A percentile compares a stretch with the other conserved stretches of the same genome.
These are phyloP conservation scores for Trissonchulus sp. DNA, from an alignment of 2,888 invertebrate species.

Conservation along the genomic window DNA sequence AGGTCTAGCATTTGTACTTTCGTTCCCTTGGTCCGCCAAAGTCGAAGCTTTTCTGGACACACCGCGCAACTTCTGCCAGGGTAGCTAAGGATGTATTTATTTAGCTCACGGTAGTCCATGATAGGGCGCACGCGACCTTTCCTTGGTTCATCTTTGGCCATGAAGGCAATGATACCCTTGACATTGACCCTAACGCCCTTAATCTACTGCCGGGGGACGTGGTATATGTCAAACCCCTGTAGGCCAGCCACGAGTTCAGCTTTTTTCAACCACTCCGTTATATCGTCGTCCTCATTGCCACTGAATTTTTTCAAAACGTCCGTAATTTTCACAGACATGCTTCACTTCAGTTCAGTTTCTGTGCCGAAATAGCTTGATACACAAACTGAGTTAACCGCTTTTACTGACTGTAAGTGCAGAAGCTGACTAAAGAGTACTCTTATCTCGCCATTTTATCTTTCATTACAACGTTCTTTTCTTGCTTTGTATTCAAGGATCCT, in stretches of 20 bases:
- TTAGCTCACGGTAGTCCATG: slow-evolving; percentile 21
- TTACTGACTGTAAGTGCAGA: no score
- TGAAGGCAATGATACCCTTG: slow-evolving; percentile 4
- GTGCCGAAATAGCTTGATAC: no score
- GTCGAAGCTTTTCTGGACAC: slow-evolving; percentile 16
- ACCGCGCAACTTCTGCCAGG: slow-evolving; percentile 13
- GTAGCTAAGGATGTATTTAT: slow-evolving; percentile 15
- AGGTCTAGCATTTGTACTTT: background rate
- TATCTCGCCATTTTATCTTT: no score
- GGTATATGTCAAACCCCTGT: slow-evolving; percentile 7
- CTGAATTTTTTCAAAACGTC: no score
- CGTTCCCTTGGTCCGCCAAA: slow-evolving; percentile 12
- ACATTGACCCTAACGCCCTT: background rate
- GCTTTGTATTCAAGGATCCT: background rate
- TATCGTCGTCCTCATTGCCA: no score
- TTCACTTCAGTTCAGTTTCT: no score
- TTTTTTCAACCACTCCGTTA: no score
- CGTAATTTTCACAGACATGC: no score
- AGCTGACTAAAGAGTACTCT: no score
- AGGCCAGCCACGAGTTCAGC: no score
- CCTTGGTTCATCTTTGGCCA: background rate
- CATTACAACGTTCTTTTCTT: background rate
- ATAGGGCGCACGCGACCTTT: slow-evolving; percentile 21
- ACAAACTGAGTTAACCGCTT: no score
- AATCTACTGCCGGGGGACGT: slow-evolving; percentile 2